phyloP scores from a whole-genome alignment of 2,888 invertebrate species.

The Choreutis nemorana region DNA sequence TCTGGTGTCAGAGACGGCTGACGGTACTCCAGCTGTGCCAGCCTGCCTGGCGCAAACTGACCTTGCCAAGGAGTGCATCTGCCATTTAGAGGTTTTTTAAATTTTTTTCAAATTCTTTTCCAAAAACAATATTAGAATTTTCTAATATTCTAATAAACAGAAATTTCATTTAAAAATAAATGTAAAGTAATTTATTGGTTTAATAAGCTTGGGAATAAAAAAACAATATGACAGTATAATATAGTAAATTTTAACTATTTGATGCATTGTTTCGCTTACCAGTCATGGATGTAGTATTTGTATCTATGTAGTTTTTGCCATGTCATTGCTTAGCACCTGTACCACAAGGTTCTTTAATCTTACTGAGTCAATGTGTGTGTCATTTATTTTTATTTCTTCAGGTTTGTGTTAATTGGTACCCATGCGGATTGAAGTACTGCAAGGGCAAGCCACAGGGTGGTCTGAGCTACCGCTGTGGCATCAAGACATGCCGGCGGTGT shows the following conservation, averaged over 20 bases:
- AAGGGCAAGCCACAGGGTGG: slow-evolving; percentile 76
- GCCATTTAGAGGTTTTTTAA: slow-evolving; percentile 73
- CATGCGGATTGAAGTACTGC: slow-evolving; percentile 95
- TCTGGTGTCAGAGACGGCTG: slow-evolving; percentile 29
- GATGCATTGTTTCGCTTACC: too few relatives aligned
- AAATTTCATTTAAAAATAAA: background rate
- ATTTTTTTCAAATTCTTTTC: background rate
- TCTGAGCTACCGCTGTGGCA: slow-evolving; percentile 89
- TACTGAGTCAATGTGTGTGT: too few relatives aligned
- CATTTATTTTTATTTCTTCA: slow-evolving; percentile 12
- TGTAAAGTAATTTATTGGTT: background rate
- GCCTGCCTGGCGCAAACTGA: slow-evolving; percentile 75
- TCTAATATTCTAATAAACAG: background rate
- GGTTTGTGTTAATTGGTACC: slow-evolving; percentile 92
- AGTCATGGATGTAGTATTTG: too few relatives aligned
- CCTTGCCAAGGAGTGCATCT: slow-evolving; percentile 79
- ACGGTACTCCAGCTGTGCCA: slow-evolving; percentile 37
- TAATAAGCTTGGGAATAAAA: too few relatives aligned
- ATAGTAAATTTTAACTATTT: too few relatives aligned
- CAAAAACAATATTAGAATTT: background rate
- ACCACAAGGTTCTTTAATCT: too few relatives aligned
- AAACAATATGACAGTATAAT: too few relatives aligned
- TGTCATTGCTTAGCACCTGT: too few relatives aligned
- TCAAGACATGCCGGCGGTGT: slow-evolving; percentile 93
- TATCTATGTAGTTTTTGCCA: too few relatives aligned